Evolutionary conservation across 2,888 invertebrate species (phyloP).

Genomic region (Diplazon laetatorius): DNA sequence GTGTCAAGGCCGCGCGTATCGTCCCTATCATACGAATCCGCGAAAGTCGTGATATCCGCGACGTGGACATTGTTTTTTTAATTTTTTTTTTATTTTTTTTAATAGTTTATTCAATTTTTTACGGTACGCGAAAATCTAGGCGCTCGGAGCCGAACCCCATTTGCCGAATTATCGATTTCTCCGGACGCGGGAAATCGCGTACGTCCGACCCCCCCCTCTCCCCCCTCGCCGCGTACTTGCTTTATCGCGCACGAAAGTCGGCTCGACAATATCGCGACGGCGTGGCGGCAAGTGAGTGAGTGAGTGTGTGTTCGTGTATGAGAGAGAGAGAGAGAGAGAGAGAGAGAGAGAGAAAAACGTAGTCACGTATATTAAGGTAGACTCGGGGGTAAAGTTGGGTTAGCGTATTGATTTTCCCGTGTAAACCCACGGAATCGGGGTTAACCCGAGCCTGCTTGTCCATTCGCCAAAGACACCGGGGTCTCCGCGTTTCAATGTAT

Average conservation of each 20-base stretch:
- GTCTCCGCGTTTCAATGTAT: conserved; percentile 49
- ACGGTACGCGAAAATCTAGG: no score
- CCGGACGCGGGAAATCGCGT: conserved; percentile 70
- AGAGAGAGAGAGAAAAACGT: background rate
- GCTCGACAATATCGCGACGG: conserved; percentile 47
- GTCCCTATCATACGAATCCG: conserved; percentile 29
- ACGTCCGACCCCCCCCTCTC: no score
- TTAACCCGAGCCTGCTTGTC: conserved; percentile 73
- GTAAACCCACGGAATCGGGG: conserved; percentile 75
- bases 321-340: conserved; percentile 14
- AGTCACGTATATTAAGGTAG: conserved; percentile 56
- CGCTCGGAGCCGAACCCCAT: conserved; percentile 2
- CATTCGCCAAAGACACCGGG: conserved; percentile 58
- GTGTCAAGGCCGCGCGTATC: conserved; percentile 51
- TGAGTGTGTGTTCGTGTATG: conserved; percentile 4
- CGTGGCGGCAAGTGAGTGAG: conserved; percentile 15
- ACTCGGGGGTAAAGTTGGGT: conserved; percentile 64
- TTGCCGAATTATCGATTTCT: conserved; percentile 69
- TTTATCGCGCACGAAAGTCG: conserved; percentile 58
- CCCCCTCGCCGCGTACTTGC: conserved; percentile 59
- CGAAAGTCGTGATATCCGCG: no score
- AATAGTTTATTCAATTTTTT: no score
- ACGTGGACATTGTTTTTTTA: no score
- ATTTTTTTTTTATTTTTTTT: no score
- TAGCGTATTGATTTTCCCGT: conserved; percentile 79